Conservation (phyloP, 1,140 invertebrate genomes). For the Zaprionus africanus region DNA sequence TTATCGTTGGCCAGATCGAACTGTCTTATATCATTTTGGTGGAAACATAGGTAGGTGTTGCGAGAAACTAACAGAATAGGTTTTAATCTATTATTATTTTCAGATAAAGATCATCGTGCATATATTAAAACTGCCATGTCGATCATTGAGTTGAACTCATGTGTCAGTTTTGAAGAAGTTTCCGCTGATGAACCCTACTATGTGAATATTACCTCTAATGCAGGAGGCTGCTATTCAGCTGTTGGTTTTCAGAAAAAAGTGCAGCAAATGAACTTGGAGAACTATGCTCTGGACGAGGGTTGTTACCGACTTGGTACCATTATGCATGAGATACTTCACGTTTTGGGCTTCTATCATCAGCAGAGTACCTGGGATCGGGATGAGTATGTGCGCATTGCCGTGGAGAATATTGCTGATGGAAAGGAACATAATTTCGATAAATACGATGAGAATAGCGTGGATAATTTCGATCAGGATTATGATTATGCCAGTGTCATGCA, state of each 20-base stretch:
- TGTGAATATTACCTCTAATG: constrained; percentile 77
- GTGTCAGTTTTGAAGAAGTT: constrained; percentile 59
- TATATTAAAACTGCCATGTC: constrained; percentile 58
- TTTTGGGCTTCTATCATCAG: constrained; percentile 90
- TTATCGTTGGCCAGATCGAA: constrained; percentile 87
- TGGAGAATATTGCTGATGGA: constrained; percentile 88
- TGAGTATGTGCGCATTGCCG: constrained; percentile 88
- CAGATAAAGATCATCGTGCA: constrained; percentile 57
- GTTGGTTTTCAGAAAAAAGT: constrained; percentile 85
- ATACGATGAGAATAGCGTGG: constrained; percentile 76
- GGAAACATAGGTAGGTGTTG: constrained; percentile 52
- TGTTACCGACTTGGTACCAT: constrained; percentile 85
- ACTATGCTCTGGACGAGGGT: constrained; percentile 76
- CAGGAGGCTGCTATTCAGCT: constrained; percentile 85
- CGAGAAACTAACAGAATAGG: neutral
- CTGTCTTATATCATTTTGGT: constrained; percentile 87
- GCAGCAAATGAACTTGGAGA: constrained; percentile 85
- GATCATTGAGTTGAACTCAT: constrained; percentile 51
- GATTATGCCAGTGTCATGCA: constrained; percentile 90
- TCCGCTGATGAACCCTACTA: constrained; percentile 72
- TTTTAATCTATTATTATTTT: neutral
- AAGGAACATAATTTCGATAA: constrained; percentile 86
- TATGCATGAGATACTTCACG: constrained; percentile 89
- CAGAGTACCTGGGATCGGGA: constrained; percentile 90
- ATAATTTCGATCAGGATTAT: constrained; percentile 85